Evolutionary conservation across 2,888 invertebrate genomes (phyloP), one percentile per base, ranked within the genome.

Genomic region (Clitarchus hookeri): DNA sequence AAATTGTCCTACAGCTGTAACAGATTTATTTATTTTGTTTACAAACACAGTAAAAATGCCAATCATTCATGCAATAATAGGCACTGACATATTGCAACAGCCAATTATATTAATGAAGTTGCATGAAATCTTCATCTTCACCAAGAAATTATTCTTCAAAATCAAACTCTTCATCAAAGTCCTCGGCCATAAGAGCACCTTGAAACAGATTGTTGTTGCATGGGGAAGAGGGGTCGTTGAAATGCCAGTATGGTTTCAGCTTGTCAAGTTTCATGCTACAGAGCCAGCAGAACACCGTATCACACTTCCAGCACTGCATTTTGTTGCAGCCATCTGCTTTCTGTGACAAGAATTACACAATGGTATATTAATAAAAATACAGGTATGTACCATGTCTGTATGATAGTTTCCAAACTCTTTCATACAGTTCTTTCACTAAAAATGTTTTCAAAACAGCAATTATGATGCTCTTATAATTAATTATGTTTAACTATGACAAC

Each of bases 301-400:
- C 91, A 89, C 95, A 95, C 87, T 93, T 93, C 89, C 92, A 92
- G 89, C 95, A 95, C 0, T 92, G 92, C 94, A 95, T 95, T 92
- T 95, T 95, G 90, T 95, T 95, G 89, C 95, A 95, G 23, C 95
- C 95, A 89, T 94, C 93, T 13, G 92, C 93, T 92, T 95, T 95
- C 94, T 94, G 90, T 0, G 16, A 16, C 19, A 65, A 36, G 36
- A 36, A 4, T 36, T 36, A 36, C 36, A 36, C 36, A 36, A 36
- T 3, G 36, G 36, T 36, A 36, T 36, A 36, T 4, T 36, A 36
- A 36, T 36, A 3, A 36, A 36, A 36, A 36, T 3, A 36, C 4
- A 36, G 36, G 36, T 36, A 4, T 36, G 36, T 36, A 36, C 36
- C 36, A 36, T 36, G 36, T 36, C 36, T 36, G 36, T 36, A 36